Evolutionary conservation across 2,888 invertebrate species (phyloP).

Genomic region (Sinohyriopsis cumingii): DNA sequence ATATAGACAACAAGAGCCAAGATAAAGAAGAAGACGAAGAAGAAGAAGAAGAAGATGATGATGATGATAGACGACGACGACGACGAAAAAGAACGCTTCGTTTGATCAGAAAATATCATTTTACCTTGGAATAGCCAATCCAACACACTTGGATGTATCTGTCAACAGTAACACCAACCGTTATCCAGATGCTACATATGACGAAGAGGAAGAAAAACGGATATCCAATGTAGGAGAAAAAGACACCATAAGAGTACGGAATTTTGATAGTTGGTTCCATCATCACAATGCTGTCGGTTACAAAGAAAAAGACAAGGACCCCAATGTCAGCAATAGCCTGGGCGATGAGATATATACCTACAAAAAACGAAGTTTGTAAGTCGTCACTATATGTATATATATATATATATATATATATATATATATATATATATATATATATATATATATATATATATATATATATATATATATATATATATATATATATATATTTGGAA

Average conservation of each 20-base stretch:
- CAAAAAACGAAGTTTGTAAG: background rate
- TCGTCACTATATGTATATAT: background rate
- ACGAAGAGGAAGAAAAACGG: conserved; percentile 56
- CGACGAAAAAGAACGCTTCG: background rate
- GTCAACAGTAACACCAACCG: conserved; percentile 62
- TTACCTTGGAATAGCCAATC: conserved; percentile 54
- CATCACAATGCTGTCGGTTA: conserved; percentile 41
- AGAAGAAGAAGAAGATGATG: background rate
- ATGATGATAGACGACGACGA: background rate
- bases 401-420: conserved; percentile 7
- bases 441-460: conserved; percentile 1
- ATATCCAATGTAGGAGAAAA: conserved; percentile 52
- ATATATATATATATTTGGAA: no score
- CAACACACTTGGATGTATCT: conserved; percentile 64
- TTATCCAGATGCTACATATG: conserved; percentile 60
- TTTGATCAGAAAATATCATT: background rate
- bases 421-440: conserved; percentile 11
- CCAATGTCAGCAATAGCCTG: conserved; percentile 52
- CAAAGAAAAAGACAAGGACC: conserved; percentile 48
- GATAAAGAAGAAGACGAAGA: background rate
- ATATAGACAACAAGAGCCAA: background rate
- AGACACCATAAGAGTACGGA: conserved; percentile 40
- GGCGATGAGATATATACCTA: conserved; percentile 48
- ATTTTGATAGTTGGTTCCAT: conserved; percentile 34
- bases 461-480: no score